Percentiles rank a stretch among this genome's conserved stretches.
phyloP scores from a whole-genome alignment of 2,797 vertebrate genomes.

The Pachyuromys duprasi region DNA sequence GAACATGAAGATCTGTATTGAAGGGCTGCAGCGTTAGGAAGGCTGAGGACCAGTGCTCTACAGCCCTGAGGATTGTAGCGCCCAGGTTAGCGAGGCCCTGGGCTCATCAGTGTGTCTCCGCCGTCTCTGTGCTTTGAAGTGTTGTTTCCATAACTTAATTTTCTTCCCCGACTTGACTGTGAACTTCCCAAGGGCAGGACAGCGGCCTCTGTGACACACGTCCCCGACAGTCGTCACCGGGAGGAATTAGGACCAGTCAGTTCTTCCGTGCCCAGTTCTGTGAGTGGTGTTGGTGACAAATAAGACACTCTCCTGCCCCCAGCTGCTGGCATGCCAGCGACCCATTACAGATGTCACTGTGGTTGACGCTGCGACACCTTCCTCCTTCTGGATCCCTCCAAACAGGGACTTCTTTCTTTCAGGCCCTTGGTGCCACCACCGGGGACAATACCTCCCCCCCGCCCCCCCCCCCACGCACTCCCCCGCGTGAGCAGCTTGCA shows the following conservation, averaged over 20 bases:
- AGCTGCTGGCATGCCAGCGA: background rate
- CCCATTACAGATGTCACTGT: background rate
- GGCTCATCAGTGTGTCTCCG: no score
- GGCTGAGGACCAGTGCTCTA: background rate
- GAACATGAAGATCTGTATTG: background rate
- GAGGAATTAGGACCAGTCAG: background rate
- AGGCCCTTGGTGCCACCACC: background rate
- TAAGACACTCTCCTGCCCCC: no score
- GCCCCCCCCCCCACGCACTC: no score
- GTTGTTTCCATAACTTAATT: background rate
- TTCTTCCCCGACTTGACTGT: background rate
- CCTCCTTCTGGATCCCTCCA: rapidly evolving
- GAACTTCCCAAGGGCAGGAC: background rate
- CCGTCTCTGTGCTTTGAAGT: background rate
- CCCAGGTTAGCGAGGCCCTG: background rate
- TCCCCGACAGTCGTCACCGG: background rate
- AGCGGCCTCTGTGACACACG: background rate
- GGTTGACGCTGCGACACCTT: background rate
- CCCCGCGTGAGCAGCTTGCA: background rate
- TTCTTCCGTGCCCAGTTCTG: background rate
- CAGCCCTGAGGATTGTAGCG: no score
- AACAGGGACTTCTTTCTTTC: background rate
- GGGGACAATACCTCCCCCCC: no score
- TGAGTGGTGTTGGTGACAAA: no score
- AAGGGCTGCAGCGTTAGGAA: background rate